These are phyloP conservation scores for Erpornis zantholeuca DNA, from an alignment of 2,113 vertebrate species.

Conservation along the genomic window DNA sequence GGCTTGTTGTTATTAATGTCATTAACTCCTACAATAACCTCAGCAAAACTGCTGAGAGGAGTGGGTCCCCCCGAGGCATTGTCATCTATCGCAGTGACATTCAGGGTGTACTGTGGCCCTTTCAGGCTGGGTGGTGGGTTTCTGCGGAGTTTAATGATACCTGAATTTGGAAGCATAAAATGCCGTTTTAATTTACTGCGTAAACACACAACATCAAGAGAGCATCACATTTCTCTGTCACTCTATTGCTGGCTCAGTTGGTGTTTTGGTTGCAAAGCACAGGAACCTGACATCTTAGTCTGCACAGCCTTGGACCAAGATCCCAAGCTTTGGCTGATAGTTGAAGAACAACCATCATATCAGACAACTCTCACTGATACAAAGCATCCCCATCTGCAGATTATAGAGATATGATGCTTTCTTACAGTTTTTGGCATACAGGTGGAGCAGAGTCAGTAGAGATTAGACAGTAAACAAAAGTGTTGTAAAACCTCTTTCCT, in stretches of 20 bases:
- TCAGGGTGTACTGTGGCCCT: constrained; percentile 81
- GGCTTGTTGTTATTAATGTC: constrained; percentile 92
- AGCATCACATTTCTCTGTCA: neutral
- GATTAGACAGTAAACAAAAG: neutral
- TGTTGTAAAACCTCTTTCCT: neutral
- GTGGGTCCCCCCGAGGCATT: constrained; percentile 81
- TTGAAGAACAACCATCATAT: neutral
- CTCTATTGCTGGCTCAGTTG: neutral
- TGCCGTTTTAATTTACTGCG: neutral
- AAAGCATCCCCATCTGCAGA: neutral
- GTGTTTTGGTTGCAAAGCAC: neutral
- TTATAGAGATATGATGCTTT: neutral
- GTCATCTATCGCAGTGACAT: constrained; percentile 87
- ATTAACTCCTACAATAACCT: constrained; percentile 86
- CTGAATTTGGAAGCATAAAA: constrained; percentile 54
- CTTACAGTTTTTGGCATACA: neutral
- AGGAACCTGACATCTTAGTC: neutral
- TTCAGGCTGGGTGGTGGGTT: constrained; percentile 77
- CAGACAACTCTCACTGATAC: neutral
- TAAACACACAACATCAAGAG: neutral
- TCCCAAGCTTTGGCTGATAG: neutral
- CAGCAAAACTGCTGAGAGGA: constrained; percentile 82
- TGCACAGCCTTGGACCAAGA: neutral
- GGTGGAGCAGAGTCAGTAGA: neutral
- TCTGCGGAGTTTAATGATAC: constrained; percentile 83